phyloP scores from a whole-genome alignment of 2,113 vertebrate genomes.

The Vulpes vulpes region DNA sequence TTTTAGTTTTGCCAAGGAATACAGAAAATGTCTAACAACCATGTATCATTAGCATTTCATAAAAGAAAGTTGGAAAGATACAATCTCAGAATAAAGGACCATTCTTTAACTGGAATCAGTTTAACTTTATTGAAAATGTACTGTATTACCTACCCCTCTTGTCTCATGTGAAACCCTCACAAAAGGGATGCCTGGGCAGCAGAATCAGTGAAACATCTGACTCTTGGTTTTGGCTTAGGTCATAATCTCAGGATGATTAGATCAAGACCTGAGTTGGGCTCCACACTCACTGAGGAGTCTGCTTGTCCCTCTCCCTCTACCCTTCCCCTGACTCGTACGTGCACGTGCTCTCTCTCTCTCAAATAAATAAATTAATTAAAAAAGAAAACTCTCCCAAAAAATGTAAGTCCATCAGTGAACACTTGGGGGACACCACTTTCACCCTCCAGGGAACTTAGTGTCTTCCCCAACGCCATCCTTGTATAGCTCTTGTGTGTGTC shows the following conservation, averaged over 20 bases:
- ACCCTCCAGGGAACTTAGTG: rapidly evolving
- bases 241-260: neutral
- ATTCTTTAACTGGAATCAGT: neutral
- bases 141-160: neutral
- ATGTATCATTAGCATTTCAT: neutral
- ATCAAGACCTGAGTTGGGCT: neutral
- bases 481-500: rapidly evolving
- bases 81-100: neutral
- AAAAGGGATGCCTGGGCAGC: neutral
- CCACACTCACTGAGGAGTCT: rapidly evolving
- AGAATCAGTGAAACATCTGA: neutral
- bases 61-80: constrained; percentile 38
- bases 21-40: neutral
- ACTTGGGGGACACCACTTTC: neutral
- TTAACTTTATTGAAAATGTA: neutral
- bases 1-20: constrained; percentile 55
- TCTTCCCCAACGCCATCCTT: rapidly evolving
- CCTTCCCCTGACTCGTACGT: neutral
- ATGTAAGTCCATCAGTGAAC: rapidly evolving
- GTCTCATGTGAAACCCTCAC: neutral
- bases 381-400: neutral
- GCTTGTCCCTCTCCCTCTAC: neutral
- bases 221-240: neutral
- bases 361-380: neutral
- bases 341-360: neutral